phyloP scores from a whole-genome alignment of 2,797 vertebrate species.

The Alosa sapidissima region DNA sequence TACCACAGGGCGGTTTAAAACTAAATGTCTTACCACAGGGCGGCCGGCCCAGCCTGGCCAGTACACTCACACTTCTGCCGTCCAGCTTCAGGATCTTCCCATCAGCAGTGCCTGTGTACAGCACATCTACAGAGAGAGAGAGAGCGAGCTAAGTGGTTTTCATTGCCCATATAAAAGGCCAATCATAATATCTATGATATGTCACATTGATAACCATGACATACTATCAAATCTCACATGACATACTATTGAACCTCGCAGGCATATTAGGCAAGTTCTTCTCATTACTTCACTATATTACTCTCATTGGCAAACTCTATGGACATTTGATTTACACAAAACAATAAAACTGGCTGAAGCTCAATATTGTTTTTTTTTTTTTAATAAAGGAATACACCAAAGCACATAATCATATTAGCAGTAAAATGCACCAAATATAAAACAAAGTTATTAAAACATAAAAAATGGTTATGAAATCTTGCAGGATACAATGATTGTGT shows the following conservation, averaged over 20 bases:
- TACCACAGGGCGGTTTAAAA: too few species aligned
- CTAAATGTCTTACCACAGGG: slow-evolving; percentile 83
- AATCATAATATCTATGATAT: not conserved
- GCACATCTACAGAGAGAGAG: slow-evolving; percentile 76
- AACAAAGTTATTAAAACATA: not conserved
- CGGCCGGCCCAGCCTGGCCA: slow-evolving; percentile 82
- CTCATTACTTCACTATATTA: not conserved
- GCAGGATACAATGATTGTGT: too few species aligned
- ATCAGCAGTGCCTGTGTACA: slow-evolving; percentile 91
- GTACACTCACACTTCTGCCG: slow-evolving; percentile 77
- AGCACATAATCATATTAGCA: not conserved
- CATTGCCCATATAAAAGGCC: not conserved
- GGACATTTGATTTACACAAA: not conserved
- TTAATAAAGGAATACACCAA: not conserved
- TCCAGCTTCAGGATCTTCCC: slow-evolving; percentile 89
- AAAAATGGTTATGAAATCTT: not conserved
- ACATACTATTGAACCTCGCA: not conserved
- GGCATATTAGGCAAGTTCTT: too few species aligned
- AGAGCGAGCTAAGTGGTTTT: not conserved
- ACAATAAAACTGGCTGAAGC: not conserved
- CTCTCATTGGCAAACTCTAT: not conserved
- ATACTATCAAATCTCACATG: not conserved
- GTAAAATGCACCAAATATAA: not conserved
- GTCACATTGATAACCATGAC: not conserved
- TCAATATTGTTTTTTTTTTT: not conserved